Evolutionary conservation across 1,140 invertebrate species (phyloP), one percentile per base, ranked within the genome.

Genomic region (Drosophila chauvacae): DNA sequence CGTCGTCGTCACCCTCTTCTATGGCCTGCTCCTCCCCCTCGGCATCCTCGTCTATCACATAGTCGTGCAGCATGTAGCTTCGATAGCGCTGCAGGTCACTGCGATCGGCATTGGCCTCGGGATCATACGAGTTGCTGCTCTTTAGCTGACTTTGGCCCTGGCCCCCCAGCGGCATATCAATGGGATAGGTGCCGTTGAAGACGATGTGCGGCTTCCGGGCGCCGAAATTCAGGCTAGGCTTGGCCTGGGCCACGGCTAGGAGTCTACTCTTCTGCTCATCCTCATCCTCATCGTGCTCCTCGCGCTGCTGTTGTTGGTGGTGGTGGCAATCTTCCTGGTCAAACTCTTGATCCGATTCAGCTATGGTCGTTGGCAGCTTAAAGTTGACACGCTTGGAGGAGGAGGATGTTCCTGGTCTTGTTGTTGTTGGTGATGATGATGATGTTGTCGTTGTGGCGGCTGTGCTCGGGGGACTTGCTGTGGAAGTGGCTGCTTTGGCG

Each of bases 141-240:
- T 51, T 70, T 0, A 55, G 33, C 16, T 45, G 56, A 14, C 37
- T 62, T 23, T 51, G 70, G 39, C 23, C 65, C 44, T 51, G 78
- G 7, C 58, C 23, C 2, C 23, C 28, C 16, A 92, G 45, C 6
- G 96, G 96, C 75, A 94, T 93, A 88, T 97, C 96, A 50, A 97
- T 97, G 3, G 96, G 96, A 93, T 95, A 97, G 7, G 96, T 97
- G 37, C 96, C 96, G 57, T 96, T 96, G 87, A 97, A 97, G 42
- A 97, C 94, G 44, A 92, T 92, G 33, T 92, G 85, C 4, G 85
- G 73, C 48, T 90, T 82, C 10, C 48, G 58, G 33, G 30, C 37
- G 3, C 50, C 50, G 3, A 60, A 59, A n/a, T 26, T 56, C 5
- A 33, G 35, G 7, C 44, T 37, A 11, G 55, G 39, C 44, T 42